These are phyloP conservation scores for Holothuria glaberrima DNA, from an alignment of 35 echinoderm and acorn worm genomes.

Conservation along the genomic window DNA sequence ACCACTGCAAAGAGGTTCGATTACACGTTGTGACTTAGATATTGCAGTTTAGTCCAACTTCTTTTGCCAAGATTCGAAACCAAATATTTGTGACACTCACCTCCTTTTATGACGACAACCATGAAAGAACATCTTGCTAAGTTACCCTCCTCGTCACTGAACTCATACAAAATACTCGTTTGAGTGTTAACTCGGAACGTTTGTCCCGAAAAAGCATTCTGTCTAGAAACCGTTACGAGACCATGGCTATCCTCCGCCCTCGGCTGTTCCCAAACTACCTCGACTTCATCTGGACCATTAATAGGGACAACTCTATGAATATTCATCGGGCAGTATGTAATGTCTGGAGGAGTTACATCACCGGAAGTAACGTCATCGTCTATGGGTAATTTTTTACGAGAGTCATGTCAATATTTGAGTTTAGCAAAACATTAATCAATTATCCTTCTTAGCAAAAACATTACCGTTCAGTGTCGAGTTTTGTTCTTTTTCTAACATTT, in stretches of 20 bases:
- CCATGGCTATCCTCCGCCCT: neutral
- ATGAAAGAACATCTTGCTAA: neutral
- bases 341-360: neutral
- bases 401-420: too few species aligned
- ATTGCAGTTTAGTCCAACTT: too few species aligned
- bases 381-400: too few species aligned
- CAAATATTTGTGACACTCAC: neutral
- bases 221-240: neutral
- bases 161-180: constrained; percentile 6
- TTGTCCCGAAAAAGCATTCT: neutral
- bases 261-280: neutral
- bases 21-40: too few species aligned
- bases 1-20: too few species aligned
- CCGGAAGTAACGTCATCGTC: too few species aligned
- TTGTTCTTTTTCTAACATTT: too few species aligned
- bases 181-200: constrained; percentile 10
- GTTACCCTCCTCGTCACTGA: neutral
- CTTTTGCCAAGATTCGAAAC: too few species aligned
- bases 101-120: neutral
- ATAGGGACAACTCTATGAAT: neutral
- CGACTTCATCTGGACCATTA: neutral
- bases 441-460: too few species aligned
- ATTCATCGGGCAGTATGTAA: constrained; percentile 1
- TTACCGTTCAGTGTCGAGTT: too few species aligned
- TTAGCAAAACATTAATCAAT: too few species aligned